phyloP scores from a whole-genome alignment of 2,797 vertebrate species.

The Amblyraja radiata region DNA sequence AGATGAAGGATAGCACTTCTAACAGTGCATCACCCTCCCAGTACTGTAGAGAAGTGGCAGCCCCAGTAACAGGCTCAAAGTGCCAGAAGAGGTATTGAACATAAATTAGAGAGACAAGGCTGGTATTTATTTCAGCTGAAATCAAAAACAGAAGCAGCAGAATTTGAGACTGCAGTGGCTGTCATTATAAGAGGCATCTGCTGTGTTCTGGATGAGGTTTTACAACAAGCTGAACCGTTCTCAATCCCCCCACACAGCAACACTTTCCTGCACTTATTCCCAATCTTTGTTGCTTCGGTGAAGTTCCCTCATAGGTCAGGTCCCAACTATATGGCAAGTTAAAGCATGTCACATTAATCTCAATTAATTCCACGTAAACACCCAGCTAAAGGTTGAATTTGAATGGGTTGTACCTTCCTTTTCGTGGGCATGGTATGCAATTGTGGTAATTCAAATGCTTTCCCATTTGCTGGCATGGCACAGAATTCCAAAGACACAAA shows the following conservation, averaged over 20 bases:
- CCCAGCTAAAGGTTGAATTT: not conserved
- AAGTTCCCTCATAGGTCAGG: not conserved
- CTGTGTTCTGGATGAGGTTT: not conserved
- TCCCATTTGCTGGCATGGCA: not conserved
- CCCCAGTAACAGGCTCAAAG: not conserved
- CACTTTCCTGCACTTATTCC: not conserved
- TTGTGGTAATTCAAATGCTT: not conserved
- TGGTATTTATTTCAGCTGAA: not conserved
- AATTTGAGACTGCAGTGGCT: not conserved
- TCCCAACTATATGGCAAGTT: not conserved
- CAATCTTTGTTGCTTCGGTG: not conserved
- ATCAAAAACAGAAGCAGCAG: not conserved
- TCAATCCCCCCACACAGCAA: not conserved
- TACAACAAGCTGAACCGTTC: not conserved
- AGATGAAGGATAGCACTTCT: not conserved
- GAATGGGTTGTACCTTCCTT: not conserved
- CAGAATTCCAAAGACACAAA: not conserved
- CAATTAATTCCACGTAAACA: not conserved
- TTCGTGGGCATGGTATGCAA: not conserved
- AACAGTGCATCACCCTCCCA: not conserved
- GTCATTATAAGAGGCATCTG: not conserved
- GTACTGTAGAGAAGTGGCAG: not conserved
- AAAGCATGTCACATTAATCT: not conserved
- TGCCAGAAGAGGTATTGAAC: not conserved
- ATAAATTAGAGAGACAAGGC: not conserved